These are phyloP conservation scores for Jaculus jaculus DNA, from an alignment of 2,113 vertebrate species.

Conservation along the genomic window DNA sequence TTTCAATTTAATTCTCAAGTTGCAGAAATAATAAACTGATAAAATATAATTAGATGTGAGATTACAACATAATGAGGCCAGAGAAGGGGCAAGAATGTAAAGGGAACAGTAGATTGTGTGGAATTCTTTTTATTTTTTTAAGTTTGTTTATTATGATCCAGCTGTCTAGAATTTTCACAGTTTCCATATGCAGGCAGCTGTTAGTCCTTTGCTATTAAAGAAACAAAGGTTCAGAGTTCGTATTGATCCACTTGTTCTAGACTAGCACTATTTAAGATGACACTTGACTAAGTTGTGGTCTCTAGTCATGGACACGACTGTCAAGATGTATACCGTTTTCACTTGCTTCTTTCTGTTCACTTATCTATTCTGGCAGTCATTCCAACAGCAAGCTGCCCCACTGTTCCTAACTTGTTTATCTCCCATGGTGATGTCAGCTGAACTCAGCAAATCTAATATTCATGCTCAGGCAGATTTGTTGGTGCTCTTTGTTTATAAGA, in stretches of 20 bases:
- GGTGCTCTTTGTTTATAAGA: conserved; percentile 84
- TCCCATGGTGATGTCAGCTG: conserved; percentile 84
- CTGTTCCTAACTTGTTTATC: conserved; percentile 85
- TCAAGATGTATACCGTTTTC: conserved; percentile 74
- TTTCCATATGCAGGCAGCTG: conserved; percentile 88
- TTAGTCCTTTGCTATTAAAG: conserved; percentile 64
- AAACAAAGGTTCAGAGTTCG: conserved; percentile 79
- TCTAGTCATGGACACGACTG: conserved; percentile 42
- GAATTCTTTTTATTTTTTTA: conserved; percentile 62
- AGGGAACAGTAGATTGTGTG: conserved; percentile 76
- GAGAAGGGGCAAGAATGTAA: conserved; percentile 86
- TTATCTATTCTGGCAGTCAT: conserved; percentile 85
- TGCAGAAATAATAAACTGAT: conserved; percentile 89
- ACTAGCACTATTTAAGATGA: conserved; percentile 73
- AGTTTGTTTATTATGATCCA: conserved; percentile 89
- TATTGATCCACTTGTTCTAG: conserved; percentile 84
- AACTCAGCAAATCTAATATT: conserved; percentile 87
- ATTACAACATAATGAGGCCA: conserved; percentile 87
- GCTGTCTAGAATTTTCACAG: conserved; percentile 84
- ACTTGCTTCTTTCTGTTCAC: conserved; percentile 79
- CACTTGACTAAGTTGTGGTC: conserved; percentile 73
- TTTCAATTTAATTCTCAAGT: conserved; percentile 86
- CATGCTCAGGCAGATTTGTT: conserved; percentile 78
- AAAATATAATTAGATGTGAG: conserved; percentile 88
- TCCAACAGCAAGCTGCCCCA: conserved; percentile 82